Evolutionary conservation across 2,113 vertebrate species (phyloP).

Genomic region (Toxotes chatareus): DNA sequence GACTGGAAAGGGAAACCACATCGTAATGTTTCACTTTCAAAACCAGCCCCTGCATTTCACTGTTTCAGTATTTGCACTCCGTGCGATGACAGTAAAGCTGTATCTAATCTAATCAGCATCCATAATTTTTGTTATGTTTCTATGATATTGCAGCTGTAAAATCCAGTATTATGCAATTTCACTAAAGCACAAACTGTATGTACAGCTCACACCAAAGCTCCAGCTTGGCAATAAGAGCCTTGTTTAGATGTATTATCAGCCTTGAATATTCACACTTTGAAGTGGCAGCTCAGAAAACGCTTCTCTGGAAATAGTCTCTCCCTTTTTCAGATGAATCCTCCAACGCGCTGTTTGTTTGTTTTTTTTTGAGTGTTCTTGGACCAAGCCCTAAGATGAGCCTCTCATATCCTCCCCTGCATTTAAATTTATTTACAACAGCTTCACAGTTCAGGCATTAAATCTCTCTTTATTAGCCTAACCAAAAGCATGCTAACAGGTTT

Average conservation of each 20-base stretch:
- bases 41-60: background rate
- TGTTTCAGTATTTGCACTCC: no score
- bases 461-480: conserved; percentile 13
- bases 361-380: conserved; percentile 66
- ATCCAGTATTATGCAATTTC: background rate
- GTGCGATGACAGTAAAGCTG: no score
- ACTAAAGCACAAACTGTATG: conserved; percentile 23
- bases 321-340: conserved; percentile 69
- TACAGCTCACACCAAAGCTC: conserved; percentile 27
- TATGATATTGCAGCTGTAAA: background rate
- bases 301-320: conserved; percentile 69
- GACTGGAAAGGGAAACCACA: background rate
- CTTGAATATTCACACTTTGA: conserved; percentile 71
- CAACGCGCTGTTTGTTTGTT: conserved; percentile 51
- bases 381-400: conserved; percentile 49
- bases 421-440: conserved; percentile 50
- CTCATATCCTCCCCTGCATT: conserved; percentile 59
- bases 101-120: no score
- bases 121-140: background rate
- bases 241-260: conserved; percentile 59
- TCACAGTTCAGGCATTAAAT: conserved; percentile 21
- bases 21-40: background rate
- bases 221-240: conserved; percentile 20
- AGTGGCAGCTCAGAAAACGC: conserved; percentile 65
- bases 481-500: background rate